Percentiles rank a stretch among this genome's conserved stretches.
These are phyloP conservation scores for Lampris incognitus DNA, from an alignment of 2,113 vertebrate genomes.

Conservation along the genomic window DNA sequence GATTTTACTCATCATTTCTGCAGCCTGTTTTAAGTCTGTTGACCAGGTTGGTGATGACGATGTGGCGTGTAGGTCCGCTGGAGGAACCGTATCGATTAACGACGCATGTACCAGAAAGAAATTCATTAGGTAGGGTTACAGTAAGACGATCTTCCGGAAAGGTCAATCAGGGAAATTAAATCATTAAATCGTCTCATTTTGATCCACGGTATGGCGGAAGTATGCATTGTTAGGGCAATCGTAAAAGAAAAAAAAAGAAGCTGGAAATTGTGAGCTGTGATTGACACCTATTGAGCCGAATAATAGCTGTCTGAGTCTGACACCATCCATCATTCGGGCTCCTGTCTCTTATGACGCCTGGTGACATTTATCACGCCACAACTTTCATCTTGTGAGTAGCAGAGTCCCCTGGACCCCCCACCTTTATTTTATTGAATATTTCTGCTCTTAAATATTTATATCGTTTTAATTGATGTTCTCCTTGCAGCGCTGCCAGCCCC, in stretches of 20 bases:
- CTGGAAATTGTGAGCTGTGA: constrained; percentile 55
- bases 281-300: constrained; percentile 69
- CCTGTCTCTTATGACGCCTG: constrained; percentile 50
- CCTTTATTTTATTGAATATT: constrained; percentile 83
- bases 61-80: constrained; percentile 11
- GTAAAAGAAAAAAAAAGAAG: constrained; percentile 37
- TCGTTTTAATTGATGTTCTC: constrained; percentile 86
- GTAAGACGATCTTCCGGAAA: constrained; percentile 25
- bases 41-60: constrained; percentile 31
- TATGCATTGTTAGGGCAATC: constrained; percentile 23
- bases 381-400: constrained; percentile 77
- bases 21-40: constrained; percentile 36
- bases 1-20: constrained; percentile 29
- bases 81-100: constrained; percentile 33
- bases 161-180: constrained; percentile 31
- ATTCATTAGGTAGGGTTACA: constrained; percentile 40
- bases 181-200: constrained; percentile 18
- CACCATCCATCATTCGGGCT: constrained; percentile 73
- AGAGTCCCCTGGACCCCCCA: constrained; percentile 71
- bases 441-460: constrained; percentile 85
- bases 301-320: constrained; percentile 61
- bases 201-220: no score
- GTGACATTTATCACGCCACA: constrained; percentile 80
- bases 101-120: constrained; percentile 62
- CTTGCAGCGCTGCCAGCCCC: constrained; percentile 76